Base-by-base conservation (phyloP, 1,140 invertebrate species). In the Limonius californicus region DNA sequence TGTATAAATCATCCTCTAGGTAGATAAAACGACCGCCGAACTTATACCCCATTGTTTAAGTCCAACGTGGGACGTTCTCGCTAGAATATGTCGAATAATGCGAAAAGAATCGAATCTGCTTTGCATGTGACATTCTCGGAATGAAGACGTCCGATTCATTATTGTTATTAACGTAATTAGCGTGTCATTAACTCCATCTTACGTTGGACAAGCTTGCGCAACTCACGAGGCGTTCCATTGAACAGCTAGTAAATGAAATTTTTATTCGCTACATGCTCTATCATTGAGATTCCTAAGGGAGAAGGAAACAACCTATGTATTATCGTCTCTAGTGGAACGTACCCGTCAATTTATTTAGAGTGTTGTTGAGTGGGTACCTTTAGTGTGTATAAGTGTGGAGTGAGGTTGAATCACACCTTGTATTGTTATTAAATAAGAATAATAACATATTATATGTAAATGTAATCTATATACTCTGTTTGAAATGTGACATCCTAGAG, bases 361-460 rank as follows among this genome's bases (percentile, higher is more conserved):
- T 32, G 27, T 11, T 32, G 11, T 45, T 18, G 45, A 50, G 45
- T 50, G 16, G 45, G 45, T 50, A 50, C 9, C 45, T 18, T n/a
- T n/a, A 45, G 2, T 15, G 3, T 15, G 42, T 15, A 6, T 18
- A 14, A 18, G 45, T 43, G 61, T 59, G n/a, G 11, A 39, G 8
- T 39, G 35, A 39, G 35, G 61, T 61, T 61, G 66, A 65, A 67
- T 74, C 71, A 72, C 71, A 71, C 72, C 72, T 73, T 64, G 61
- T 64, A 73, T 71, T 73, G 72, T 74, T 72, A 73, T 72, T 72
- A 73, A 74, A 72, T 74, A 72, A 72, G 73, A 74, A 74, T 74
- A 74, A 74, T 73, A 70, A 74, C 73, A 74, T 73, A 74, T 74
- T 74, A 74, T 74, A 74, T 74, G 73, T 72, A 69, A 74, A 74